phyloP scores from a whole-genome alignment of 2,113 vertebrate species.

The Platysternon megacephalum region DNA sequence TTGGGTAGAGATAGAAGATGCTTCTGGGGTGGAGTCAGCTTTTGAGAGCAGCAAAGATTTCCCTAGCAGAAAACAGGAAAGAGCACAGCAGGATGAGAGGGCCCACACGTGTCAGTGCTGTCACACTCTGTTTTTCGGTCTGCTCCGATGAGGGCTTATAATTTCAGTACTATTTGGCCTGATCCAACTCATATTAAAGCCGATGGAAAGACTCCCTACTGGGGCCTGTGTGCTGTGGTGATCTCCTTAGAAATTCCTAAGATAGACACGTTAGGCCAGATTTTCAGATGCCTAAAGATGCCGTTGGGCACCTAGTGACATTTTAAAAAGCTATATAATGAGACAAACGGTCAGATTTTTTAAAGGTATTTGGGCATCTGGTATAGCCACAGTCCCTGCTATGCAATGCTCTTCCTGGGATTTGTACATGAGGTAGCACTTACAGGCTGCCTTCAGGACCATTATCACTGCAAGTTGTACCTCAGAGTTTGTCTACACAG shows the following conservation, averaged over 20 bases:
- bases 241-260: neutral
- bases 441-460: neutral
- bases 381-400: neutral
- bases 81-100: neutral
- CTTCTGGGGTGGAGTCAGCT: neutral
- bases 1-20: neutral
- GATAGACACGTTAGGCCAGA: neutral
- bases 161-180: neutral
- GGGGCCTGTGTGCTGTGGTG: neutral
- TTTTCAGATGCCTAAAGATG: neutral
- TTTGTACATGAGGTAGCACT: accelerated
- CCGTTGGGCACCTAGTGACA: neutral
- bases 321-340: too few relatives aligned
- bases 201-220: neutral
- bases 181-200: neutral
- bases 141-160: neutral
- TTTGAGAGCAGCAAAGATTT: neutral
- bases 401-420: neutral
- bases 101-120: neutral
- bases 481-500: neutral
- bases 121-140: neutral
- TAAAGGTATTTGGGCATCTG: neutral
- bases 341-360: neutral
- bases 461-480: constrained; percentile 23
- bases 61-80: neutral